Evolutionary conservation across 2,113 vertebrate genomes (phyloP).

Genomic region (Stegastes partitus): DNA sequence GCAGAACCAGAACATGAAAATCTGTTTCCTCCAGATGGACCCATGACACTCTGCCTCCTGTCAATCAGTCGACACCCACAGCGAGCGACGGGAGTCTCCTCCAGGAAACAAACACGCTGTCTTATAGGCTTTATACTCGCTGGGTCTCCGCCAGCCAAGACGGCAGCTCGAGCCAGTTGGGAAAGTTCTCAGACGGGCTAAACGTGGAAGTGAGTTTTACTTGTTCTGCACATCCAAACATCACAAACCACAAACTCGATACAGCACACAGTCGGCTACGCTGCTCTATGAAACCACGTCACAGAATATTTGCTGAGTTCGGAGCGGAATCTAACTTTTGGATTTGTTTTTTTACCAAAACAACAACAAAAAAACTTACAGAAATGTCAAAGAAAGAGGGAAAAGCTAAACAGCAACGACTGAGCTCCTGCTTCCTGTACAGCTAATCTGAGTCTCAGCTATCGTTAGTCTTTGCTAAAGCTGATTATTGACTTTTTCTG

Average conservation of each 20-base stretch:
- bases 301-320: too few species aligned
- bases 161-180: background rate
- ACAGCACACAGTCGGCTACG: too few species aligned
- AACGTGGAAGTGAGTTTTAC: background rate
- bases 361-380: too few species aligned
- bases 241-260: too few species aligned
- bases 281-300: too few species aligned
- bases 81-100: conserved; percentile 16
- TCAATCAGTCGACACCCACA: conserved; percentile 60
- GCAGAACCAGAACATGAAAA: conserved; percentile 43
- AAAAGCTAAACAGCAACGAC: too few species aligned
- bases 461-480: background rate
- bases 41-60: conserved; percentile 48
- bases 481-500: background rate
- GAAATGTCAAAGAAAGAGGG: too few species aligned
- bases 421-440: too few species aligned
- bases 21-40: conserved; percentile 72
- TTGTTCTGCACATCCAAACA: too few species aligned
- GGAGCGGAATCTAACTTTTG: too few species aligned
- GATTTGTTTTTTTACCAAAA: too few species aligned
- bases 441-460: background rate
- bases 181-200: background rate
- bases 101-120: conserved; percentile 28
- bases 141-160: background rate
- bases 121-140: background rate